Percentiles rank a stretch among this genome's conserved stretches.
These are phyloP conservation scores for Rhegmatorhina hoffmannsi DNA, from an alignment of 2,113 vertebrate genomes.

Conservation along the genomic window DNA sequence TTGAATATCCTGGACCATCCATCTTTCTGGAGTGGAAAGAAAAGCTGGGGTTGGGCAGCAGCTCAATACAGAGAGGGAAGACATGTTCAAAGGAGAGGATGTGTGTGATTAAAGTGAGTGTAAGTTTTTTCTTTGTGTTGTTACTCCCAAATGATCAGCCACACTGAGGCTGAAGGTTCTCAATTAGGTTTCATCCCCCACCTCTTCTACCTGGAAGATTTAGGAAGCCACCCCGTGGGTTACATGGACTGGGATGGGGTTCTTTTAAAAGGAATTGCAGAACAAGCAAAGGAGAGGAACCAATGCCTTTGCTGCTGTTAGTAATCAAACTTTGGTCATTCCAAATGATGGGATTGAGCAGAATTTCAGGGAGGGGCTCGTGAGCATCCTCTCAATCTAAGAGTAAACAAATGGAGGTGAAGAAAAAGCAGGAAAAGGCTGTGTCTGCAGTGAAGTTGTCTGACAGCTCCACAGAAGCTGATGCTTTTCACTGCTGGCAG, in stretches of 20 bases:
- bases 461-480: neutral
- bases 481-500: neutral
- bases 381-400: neutral
- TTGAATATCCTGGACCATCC: neutral
- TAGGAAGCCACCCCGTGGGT: neutral
- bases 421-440: neutral
- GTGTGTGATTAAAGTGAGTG: neutral
- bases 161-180: neutral
- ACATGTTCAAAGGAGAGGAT: rapidly evolving
- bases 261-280: neutral
- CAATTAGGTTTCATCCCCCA: neutral
- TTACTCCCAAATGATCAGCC: neutral
- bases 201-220: neutral
- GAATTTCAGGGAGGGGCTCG: neutral
- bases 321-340: neutral
- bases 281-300: neutral
- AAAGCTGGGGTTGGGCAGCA: neutral
- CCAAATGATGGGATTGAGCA: neutral
- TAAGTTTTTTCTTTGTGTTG: neutral
- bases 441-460: neutral
- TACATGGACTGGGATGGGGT: neutral
- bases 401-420: neutral
- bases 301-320: neutral
- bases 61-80: neutral
- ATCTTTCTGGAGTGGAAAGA: neutral